These are phyloP conservation scores for Acestrorhynchus altus DNA, from an alignment of 2,797 vertebrate species.

Conservation along the genomic window DNA sequence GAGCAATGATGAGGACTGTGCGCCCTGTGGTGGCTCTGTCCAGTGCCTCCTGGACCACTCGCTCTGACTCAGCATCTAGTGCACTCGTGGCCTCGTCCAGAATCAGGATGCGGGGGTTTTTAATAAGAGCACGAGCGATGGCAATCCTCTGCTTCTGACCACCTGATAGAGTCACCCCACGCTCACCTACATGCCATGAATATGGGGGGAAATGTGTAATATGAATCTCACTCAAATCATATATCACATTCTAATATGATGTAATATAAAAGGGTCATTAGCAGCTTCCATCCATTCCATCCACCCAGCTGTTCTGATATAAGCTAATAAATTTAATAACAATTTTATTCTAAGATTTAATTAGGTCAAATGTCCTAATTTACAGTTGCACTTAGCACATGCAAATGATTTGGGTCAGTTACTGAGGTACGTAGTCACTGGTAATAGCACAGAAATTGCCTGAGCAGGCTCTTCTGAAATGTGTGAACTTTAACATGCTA, in stretches of 20 bases:
- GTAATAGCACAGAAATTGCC: not conserved
- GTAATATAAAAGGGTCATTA: not conserved
- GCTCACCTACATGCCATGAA: slow-evolving; percentile 79
- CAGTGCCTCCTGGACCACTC: slow-evolving; percentile 90
- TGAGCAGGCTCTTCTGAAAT: not conserved
- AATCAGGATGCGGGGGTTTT: slow-evolving; percentile 88
- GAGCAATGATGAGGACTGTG: slow-evolving; percentile 94
- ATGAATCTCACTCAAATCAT: not conserved
- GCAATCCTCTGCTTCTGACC: slow-evolving; percentile 96
- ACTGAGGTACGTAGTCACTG: not conserved
- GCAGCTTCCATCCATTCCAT: too few relatives aligned
- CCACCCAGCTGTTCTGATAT: too few relatives aligned
- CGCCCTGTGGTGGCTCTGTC: slow-evolving; percentile 86
- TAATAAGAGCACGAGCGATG: slow-evolving; percentile 91
- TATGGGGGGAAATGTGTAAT: not conserved
- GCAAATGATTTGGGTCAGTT: not conserved
- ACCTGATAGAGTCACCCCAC: slow-evolving; percentile 89
- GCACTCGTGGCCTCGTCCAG: slow-evolving; percentile 96
- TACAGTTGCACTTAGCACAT: not conserved
- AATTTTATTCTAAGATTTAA: not conserved
- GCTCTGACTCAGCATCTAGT: slow-evolving; percentile 88
- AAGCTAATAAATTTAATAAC: not conserved
- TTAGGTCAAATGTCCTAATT: not conserved
- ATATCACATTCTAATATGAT: not conserved
- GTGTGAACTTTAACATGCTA: not conserved